Evolutionary conservation across 1,140 invertebrate genomes (phyloP).

Genomic region (Drosophila melanica): DNA sequence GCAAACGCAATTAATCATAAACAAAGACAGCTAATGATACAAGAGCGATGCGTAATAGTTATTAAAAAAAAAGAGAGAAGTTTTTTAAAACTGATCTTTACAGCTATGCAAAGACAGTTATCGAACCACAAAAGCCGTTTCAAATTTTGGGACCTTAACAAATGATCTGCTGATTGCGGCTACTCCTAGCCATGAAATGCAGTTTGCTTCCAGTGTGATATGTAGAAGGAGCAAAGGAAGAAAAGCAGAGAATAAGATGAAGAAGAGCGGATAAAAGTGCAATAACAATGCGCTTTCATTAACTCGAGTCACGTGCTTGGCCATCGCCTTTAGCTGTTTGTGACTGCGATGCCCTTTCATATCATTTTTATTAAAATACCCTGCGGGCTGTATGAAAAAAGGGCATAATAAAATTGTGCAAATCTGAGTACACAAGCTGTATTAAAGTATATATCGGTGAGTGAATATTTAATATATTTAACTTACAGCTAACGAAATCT

Average conservation of each 20-base stretch:
- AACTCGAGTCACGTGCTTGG: slow-evolving; percentile 24
- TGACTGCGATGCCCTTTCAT: background rate
- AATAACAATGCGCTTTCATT: slow-evolving; percentile 30
- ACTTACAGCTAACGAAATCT: too few relatives aligned
- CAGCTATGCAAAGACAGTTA: background rate
- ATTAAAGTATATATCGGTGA: too few relatives aligned
- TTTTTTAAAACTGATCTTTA: background rate
- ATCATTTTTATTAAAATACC: too few relatives aligned
- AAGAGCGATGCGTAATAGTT: background rate
- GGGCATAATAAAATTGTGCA: too few relatives aligned
- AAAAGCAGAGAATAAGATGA: background rate
- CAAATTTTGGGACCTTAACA: background rate
- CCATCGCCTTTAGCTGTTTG: slow-evolving; percentile 5
- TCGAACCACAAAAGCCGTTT: background rate
- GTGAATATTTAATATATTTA: too few relatives aligned
- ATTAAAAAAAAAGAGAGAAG: background rate
- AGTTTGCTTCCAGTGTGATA: background rate
- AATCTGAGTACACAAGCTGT: too few relatives aligned
- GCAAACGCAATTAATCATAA: slow-evolving; percentile 18
- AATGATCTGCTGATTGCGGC: slow-evolving; percentile 9
- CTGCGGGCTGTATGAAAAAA: too few relatives aligned
- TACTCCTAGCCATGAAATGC: background rate
- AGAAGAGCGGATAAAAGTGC: background rate
- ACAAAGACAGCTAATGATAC: slow-evolving; percentile 29
- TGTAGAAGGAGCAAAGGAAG: background rate